Base-by-base conservation (phyloP, 2,888 invertebrate species). In the Exocentrus adspersus region DNA sequence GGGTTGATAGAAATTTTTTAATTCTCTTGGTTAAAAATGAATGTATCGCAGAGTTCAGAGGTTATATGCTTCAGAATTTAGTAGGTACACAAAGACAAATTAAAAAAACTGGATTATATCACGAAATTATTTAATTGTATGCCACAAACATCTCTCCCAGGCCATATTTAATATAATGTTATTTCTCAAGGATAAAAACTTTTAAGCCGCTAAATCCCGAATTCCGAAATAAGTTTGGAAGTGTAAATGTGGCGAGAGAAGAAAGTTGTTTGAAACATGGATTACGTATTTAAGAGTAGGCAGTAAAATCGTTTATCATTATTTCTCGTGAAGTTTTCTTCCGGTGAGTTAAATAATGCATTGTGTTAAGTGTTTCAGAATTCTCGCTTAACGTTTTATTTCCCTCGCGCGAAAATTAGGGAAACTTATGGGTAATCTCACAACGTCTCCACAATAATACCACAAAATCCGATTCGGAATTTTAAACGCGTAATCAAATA, bases 281-380 rank as follows among this genome's bases (percentile, higher is more conserved):
- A 57, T 57, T 57, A 57, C 57, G 46, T 54, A 54, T 54, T 54
- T 54, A 54, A 43, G 46, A 57, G 57, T 46, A 57, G 46, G 57
- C 46, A 57, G 46, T 43, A 57, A 32, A 57, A 57, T 45, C 57
- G 46, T 57, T 57, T 57, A 57, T 57, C 57, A 57, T 57, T 46
- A 57, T 57, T 46, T 32, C 32, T 16, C 16, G 28, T 20, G 46
- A 57, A 45, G 45, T 54, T 54, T 54, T 20, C 57, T 46, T 28
- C 46, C 12, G 21, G 19, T n/a, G 30, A 30, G 32, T 46, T 57
- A 57, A 57, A 45, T 56, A 45, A 45, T 46, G 57, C 32, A 30
- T 57, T 57, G 57, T 28, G 32, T 30, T 46, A 32, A 28, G 20
- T 32, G 32, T 28, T 54, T 42, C 51, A 32, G 37, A n/a, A 19